A percentile compares a stretch with the other conserved stretches of the same genome.
These are phyloP conservation scores for Urocitellus parryii DNA, from an alignment of 2,113 vertebrate genomes.

Conservation along the genomic window DNA sequence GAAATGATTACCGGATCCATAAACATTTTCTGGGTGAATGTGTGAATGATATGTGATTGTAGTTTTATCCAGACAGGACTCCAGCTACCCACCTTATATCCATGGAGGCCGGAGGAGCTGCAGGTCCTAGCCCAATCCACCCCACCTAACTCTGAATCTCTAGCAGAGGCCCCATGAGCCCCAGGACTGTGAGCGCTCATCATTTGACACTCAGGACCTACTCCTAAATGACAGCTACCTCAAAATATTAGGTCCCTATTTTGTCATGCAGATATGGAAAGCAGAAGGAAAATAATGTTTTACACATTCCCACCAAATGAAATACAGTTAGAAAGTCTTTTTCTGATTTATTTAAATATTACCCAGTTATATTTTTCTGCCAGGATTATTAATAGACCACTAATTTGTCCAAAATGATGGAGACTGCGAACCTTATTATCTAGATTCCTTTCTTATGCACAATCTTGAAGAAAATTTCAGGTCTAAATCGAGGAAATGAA, in stretches of 20 bases:
- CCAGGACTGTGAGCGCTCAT: too few relatives aligned
- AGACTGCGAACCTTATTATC: too few relatives aligned
- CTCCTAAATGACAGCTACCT: too few relatives aligned
- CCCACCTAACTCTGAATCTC: not conserved
- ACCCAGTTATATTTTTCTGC: not conserved
- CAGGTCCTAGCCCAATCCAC: too few relatives aligned
- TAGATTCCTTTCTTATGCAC: too few relatives aligned
- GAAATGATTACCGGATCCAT: not conserved
- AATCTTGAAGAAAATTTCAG: not conserved
- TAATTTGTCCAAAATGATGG: too few relatives aligned
- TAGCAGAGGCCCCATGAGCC: not conserved
- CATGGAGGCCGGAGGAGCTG: not conserved
- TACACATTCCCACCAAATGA: not conserved
- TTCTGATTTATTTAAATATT: not conserved
- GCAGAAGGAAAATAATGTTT: not conserved
- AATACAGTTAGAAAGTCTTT: not conserved
- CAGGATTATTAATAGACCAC: not conserved
- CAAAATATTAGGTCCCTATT: too few relatives aligned
- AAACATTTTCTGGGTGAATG: not conserved
- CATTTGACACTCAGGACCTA: too few relatives aligned
- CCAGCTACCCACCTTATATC: not conserved
- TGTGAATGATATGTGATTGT: not conserved
- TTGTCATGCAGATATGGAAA: too few relatives aligned
- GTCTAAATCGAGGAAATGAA: not conserved
- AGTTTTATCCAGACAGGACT: not conserved